phyloP scores from a whole-genome alignment of 2,888 invertebrate species.

The Morpho achilles region DNA sequence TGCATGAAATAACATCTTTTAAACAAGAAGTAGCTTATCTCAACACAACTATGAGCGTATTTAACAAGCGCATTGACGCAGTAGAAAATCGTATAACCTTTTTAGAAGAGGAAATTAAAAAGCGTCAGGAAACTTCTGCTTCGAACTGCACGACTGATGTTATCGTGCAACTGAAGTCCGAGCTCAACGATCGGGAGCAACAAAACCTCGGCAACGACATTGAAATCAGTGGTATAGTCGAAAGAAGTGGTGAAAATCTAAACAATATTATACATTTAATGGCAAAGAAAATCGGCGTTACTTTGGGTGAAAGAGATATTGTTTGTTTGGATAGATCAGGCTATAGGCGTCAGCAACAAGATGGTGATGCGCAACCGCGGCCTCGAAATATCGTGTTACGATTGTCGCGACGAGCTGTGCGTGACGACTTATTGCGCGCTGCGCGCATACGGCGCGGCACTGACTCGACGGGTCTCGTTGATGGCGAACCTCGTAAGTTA shows the following conservation, averaged over 20 bases:
- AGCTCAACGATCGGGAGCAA: neutral
- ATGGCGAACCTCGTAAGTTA: neutral
- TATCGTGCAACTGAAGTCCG: neutral
- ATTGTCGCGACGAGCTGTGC: neutral
- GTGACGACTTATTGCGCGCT: neutral
- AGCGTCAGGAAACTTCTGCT: neutral
- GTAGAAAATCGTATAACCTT: neutral
- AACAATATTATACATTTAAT: no score
- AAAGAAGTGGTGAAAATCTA: neutral
- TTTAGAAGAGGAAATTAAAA: neutral
- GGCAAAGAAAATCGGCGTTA: no score
- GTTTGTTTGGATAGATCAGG: no score
- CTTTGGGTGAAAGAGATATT: no score
- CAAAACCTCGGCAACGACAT: neutral
- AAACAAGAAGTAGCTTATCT: neutral
- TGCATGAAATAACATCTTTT: neutral
- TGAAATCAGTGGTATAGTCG: neutral
- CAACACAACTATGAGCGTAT: neutral
- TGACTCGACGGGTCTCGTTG: neutral
- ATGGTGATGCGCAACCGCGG: neutral
- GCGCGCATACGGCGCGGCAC: neutral
- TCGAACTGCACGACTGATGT: neutral
- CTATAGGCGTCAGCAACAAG: neutral
- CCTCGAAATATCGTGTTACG: neutral
- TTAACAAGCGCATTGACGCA: neutral